A percentile compares a stretch with the other conserved stretches of the same genome.
Conservation (phyloP, 2,888 invertebrate species). For the Lycaena phlaeas region DNA sequence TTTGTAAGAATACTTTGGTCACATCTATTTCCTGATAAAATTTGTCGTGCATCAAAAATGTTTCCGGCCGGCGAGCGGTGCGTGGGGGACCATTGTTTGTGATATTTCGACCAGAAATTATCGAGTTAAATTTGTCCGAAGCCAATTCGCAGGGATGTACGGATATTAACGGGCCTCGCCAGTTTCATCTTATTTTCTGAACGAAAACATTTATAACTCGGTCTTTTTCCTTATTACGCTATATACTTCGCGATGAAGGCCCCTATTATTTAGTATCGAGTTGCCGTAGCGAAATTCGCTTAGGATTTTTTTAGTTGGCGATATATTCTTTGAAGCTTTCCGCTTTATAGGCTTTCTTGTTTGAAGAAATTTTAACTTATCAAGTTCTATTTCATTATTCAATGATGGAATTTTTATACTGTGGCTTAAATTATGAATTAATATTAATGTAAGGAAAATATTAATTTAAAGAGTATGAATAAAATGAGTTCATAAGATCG, state of each 20-base stretch:
- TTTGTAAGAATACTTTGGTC: slow-evolving; percentile 12
- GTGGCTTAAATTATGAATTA: no score
- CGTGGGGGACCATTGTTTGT: slow-evolving; percentile 30
- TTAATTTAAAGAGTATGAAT: no score
- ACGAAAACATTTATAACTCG: slow-evolving; percentile 21
- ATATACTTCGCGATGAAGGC: slow-evolving; percentile 13
- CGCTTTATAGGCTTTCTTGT: slow-evolving; percentile 5
- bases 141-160: slow-evolving; percentile 24
- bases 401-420: no score
- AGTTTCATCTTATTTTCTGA: slow-evolving; percentile 26
- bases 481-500: no score
- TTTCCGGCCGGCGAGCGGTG: slow-evolving; percentile 20
- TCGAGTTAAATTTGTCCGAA: slow-evolving; percentile 29
- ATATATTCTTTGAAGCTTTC: no score
- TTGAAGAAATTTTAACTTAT: no score
- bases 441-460: no score
- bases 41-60: slow-evolving; percentile 22
- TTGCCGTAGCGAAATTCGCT: slow-evolving; percentile 7
- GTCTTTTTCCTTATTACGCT: slow-evolving; percentile 16
- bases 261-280: slow-evolving; percentile 9
- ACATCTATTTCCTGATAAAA: slow-evolving; percentile 23
- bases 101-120: slow-evolving; percentile 39
- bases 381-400: no score
- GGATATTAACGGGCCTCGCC: slow-evolving; percentile 19
- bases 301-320: neutral